Percentiles rank a stretch among this genome's conserved stretches.
Conservation (phyloP, 1,140 invertebrate species). For the Drosophila bocqueti region DNA sequence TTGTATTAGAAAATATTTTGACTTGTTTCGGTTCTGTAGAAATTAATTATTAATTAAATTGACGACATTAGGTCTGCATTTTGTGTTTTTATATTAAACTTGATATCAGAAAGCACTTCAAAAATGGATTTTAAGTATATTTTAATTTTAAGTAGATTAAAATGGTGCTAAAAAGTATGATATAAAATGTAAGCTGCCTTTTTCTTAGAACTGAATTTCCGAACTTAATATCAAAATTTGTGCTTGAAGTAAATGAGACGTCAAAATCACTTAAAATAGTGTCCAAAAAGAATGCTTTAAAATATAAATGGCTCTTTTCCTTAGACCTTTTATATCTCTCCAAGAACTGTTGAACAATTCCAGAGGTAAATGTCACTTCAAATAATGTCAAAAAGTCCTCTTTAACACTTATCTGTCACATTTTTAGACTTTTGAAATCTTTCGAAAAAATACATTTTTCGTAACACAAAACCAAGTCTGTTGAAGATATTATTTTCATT, state of each 20-base stretch:
- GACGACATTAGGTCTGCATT: fast-evolving
- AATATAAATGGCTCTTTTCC: too few relatives aligned
- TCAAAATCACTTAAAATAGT: too few relatives aligned
- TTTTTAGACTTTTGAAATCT: neutral
- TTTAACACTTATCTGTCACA: neutral
- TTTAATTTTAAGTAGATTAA: neutral
- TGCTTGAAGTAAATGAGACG: too few relatives aligned
- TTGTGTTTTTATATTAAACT: neutral
- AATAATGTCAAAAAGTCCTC: neutral
- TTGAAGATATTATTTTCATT: conserved; percentile 1
- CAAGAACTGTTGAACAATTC: too few relatives aligned
- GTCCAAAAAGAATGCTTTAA: too few relatives aligned
- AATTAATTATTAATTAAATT: neutral
- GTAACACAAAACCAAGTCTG: neutral
- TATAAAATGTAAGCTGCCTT: neutral
- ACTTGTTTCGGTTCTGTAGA: neutral
- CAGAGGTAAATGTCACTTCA: too few relatives aligned
- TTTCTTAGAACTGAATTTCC: neutral
- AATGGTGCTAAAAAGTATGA: neutral
- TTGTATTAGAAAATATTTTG: conserved; percentile 4
- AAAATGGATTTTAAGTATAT: neutral
- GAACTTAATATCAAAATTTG: neutral
- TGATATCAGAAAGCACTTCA: neutral
- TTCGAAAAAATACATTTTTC: too few relatives aligned
- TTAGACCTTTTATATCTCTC: too few relatives aligned